Percentiles rank a stretch among this genome's conserved stretches.
Conservation (phyloP, 1,140 invertebrate genomes). For the Drosophila equinoxialis region DNA sequence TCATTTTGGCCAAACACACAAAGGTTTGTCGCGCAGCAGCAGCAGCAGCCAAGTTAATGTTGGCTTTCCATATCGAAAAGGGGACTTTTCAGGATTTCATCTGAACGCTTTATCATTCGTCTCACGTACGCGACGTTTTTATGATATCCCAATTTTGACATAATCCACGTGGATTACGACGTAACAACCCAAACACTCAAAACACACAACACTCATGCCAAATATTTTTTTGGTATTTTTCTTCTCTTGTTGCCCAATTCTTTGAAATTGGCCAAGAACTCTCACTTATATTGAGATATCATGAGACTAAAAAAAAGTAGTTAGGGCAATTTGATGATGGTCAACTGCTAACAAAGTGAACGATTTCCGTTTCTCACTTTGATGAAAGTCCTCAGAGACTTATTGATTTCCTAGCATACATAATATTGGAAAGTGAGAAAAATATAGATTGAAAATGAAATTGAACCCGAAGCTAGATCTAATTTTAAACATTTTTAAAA, state of each 20-base stretch:
- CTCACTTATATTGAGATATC: constrained; percentile 28
- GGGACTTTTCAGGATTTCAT: constrained; percentile 43
- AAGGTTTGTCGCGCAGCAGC: constrained; percentile 54
- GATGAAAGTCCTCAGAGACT: constrained; percentile 24
- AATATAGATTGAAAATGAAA: not conserved
- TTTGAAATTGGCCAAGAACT: constrained; percentile 45
- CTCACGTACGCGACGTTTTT: constrained; percentile 78
- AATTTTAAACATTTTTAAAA: not conserved
- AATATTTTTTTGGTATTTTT: constrained; percentile 5
- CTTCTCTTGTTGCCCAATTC: constrained; percentile 4
- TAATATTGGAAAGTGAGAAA: not conserved
- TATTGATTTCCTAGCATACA: not conserved
- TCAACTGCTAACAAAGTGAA: constrained; percentile 39
- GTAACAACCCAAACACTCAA: constrained; percentile 23
- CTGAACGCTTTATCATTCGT: constrained; percentile 43
- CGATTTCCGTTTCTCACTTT: constrained; percentile 48
- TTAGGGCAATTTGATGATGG: not conserved
- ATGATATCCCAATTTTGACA: constrained; percentile 81
- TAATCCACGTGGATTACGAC: constrained; percentile 78
- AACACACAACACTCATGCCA: constrained; percentile 21
- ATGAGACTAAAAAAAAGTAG: constrained; percentile 6
- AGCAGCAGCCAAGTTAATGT: constrained; percentile 52
- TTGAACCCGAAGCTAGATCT: not conserved
- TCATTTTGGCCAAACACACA: constrained; percentile 55
- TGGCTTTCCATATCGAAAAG: constrained; percentile 20